Base-by-base conservation (phyloP, 1,140 invertebrate species). In the Hyles euphorbiae region DNA sequence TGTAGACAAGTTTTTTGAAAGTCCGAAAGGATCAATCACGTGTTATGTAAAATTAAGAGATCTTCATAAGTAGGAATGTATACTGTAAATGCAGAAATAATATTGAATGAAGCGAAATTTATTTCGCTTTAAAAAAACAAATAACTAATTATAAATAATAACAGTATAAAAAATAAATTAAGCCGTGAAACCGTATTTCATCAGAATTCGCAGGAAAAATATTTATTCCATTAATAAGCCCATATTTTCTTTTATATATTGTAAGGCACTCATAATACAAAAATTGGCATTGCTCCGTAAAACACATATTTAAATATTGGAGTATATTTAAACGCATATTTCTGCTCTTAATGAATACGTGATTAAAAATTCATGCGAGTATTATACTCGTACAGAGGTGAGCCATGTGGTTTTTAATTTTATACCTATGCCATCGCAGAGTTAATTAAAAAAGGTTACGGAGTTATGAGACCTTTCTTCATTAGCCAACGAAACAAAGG, bases 391-490 rank as follows among this genome's bases (percentile, higher is more conserved):
- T 40, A 40, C 5, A 40, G 36, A 40, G 36, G 36, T 5, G 36
- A 22, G n/a, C 7, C 46, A 5, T 48, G 46, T 9, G 12, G 46
- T 48, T n/a, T 48, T 48, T 22, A 22, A 40, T 40, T 40, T 40
- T 40, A 40, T 40, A 40, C 11, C 34, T 11, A 52, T n/a, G 34
- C 32, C 34, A 54, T 36, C n/a, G 60, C 47, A 61, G 53, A 60
- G 57, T 67, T 62, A 61, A 67, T 67, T 67, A 60, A 67, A 66
- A 67, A 67, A 62, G 50, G 40, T 58, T 50, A 36, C 56, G 46
- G 45, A 53, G 60, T 59, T 62, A 62, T 62, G 60, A 62, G 43
- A 44, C 64, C 51, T 62, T 57, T 60, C 57, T 59, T 53, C 60
- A 66, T 66, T 66, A 66, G 59, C 53, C 44, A 56, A 43, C 53